These are phyloP conservation scores for Austrolebias charrua DNA, from an alignment of 2,797 vertebrate species.

Conservation along the genomic window DNA sequence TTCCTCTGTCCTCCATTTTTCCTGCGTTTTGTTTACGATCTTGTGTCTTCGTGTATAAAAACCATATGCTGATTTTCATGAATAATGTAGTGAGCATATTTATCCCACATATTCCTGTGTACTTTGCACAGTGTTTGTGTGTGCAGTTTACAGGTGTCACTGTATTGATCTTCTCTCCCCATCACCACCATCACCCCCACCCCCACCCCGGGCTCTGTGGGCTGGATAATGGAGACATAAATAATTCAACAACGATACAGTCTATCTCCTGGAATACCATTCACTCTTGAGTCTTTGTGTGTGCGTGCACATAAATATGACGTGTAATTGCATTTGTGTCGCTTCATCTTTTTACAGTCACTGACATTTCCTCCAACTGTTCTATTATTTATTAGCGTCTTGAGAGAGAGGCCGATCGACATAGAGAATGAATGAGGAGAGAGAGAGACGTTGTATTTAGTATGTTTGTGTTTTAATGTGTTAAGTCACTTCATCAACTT, in stretches of 20 bases:
- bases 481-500: constrained; percentile 11
- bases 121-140: constrained; percentile 4
- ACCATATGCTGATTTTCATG: constrained; percentile 5
- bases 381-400: constrained; percentile 47
- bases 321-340: constrained; percentile 44
- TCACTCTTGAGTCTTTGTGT: constrained; percentile 12
- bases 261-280: constrained; percentile 51
- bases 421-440: constrained; percentile 12
- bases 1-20: too few species aligned
- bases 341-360: constrained; percentile 6
- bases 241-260: constrained; percentile 59
- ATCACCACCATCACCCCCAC: neutral
- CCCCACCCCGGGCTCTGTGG: constrained; percentile 8
- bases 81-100: constrained; percentile 31
- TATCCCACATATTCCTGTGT: constrained; percentile 12
- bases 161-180: constrained; percentile 11
- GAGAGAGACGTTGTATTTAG: constrained; percentile 4
- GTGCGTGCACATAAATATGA: constrained; percentile 16
- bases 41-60: too few species aligned
- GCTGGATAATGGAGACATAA: constrained; percentile 62
- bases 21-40: too few species aligned
- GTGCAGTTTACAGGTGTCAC: constrained; percentile 29
- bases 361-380: constrained; percentile 54
- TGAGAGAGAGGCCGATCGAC: constrained; percentile 4
- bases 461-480: constrained; percentile 19